phyloP scores from a whole-genome alignment of 2,888 invertebrate genomes.

The Lypha dubia region DNA sequence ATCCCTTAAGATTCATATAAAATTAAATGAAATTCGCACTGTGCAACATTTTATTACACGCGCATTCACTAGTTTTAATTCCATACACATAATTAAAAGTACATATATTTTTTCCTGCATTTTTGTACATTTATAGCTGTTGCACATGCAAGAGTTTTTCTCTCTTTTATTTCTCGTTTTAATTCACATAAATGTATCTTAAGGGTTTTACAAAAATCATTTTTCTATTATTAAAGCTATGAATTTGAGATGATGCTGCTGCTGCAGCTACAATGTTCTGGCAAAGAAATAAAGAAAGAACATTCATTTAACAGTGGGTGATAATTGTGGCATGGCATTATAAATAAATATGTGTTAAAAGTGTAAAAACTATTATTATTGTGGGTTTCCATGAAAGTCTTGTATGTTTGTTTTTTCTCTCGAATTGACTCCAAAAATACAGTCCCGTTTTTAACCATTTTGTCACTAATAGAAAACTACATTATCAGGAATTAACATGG shows the following conservation, averaged over 20 bases:
- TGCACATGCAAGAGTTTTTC: constrained; percentile 16
- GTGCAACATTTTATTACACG: constrained; percentile 3
- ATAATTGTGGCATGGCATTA: not conserved
- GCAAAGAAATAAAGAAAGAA: no score
- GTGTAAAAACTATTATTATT: not conserved
- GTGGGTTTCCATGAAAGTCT: no score
- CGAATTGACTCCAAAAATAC: no score
- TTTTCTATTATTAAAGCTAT: constrained; percentile 65
- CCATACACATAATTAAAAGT: constrained; percentile 18
- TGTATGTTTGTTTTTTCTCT: no score
- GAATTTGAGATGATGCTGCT: constrained; percentile 38
- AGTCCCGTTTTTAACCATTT: no score
- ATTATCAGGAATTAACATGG: no score
- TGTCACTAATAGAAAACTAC: no score
- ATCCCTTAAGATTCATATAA: not conserved
- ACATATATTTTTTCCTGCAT: constrained; percentile 6
- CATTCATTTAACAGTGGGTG: constrained; percentile 23
- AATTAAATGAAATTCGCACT: not conserved
- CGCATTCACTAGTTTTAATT: not conserved
- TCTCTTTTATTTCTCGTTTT: constrained; percentile 35
- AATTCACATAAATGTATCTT: constrained; percentile 64
- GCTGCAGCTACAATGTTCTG: constrained; percentile 1
- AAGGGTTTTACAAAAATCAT: constrained; percentile 66
- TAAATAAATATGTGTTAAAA: not conserved
- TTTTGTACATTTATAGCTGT: constrained; percentile 20